Evolutionary conservation across 2,888 invertebrate genomes (phyloP).

Genomic region (Ecliptopera silaceata): DNA sequence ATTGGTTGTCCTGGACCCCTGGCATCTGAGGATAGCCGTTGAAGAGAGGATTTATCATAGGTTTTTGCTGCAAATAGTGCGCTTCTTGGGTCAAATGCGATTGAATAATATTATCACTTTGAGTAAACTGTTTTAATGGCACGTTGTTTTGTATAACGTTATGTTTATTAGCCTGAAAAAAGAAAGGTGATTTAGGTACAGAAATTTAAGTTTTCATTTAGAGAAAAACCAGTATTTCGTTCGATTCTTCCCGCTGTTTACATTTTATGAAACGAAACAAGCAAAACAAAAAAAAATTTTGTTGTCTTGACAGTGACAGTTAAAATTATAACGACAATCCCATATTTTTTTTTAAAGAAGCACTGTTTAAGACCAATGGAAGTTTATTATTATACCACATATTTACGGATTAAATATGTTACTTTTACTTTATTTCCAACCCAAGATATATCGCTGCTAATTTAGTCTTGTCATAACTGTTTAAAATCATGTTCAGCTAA

Average conservation of each 20-base stretch:
- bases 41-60: conserved; percentile 76
- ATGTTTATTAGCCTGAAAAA: conserved; percentile 72
- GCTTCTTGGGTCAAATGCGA: conserved; percentile 77
- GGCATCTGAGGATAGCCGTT: conserved; percentile 70
- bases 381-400: too few species aligned
- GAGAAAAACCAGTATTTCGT: not conserved
- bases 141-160: conserved; percentile 78
- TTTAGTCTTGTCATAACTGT: too few species aligned
- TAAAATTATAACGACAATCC: too few species aligned
- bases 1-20: conserved; percentile 67
- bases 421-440: too few species aligned
- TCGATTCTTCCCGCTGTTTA: conserved; percentile 8
- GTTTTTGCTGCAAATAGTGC: conserved; percentile 81
- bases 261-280: not conserved
- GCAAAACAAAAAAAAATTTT: not conserved
- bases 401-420: too few species aligned
- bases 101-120: conserved; percentile 76
- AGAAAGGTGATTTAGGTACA: not conserved
- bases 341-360: too few species aligned
- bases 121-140: conserved; percentile 80
- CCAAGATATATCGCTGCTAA: too few species aligned
- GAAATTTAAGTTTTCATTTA: not conserved
- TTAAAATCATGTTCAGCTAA: too few species aligned
- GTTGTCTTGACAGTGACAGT: too few species aligned
- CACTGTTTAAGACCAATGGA: too few species aligned